A percentile compares a stretch with the other conserved stretches of the same genome.
Conservation (phyloP, 2,888 invertebrate genomes). For the Drosophila putrida region DNA sequence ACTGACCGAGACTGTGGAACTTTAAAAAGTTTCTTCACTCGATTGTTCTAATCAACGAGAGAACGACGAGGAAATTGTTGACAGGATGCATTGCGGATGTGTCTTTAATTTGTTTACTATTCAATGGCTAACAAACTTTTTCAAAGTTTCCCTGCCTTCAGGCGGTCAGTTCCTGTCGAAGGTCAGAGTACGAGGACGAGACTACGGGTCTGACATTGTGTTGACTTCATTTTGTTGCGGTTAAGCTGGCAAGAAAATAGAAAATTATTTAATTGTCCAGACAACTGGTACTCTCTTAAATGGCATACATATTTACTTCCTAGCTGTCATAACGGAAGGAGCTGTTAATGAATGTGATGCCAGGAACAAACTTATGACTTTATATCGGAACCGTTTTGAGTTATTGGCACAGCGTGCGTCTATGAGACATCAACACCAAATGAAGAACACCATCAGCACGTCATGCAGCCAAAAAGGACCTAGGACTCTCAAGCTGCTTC, state of each 20-base stretch:
- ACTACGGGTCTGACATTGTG: neutral
- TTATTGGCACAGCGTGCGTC: conserved; percentile 43
- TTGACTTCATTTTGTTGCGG: conserved; percentile 53
- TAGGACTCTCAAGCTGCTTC: conserved; percentile 13
- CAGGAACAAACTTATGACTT: conserved; percentile 44
- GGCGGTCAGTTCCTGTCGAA: conserved; percentile 3
- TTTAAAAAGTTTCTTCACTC: conserved; percentile 60
- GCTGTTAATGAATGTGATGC: conserved; percentile 46
- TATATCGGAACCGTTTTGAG: conserved; percentile 41
- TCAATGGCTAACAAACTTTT: conserved; percentile 51
- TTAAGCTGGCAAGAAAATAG: conserved; percentile 29
- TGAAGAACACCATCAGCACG: conserved; percentile 64
- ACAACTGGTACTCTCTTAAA: conserved; percentile 4
- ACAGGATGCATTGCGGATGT: conserved; percentile 82
- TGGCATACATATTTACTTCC: conserved; percentile 16
- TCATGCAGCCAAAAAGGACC: conserved; percentile 29
- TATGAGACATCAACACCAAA: conserved; percentile 60
- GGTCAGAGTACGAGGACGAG: neutral
- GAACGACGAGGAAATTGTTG: conserved; percentile 75
- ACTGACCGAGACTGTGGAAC: conserved; percentile 27
- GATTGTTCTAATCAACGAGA: conserved; percentile 57
- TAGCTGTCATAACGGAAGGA: conserved; percentile 7
- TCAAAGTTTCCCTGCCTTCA: conserved; percentile 27
- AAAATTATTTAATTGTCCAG: conserved; percentile 67
- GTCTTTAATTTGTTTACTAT: conserved; percentile 79